phyloP scores from a whole-genome alignment of 1,140 invertebrate genomes.

The Tetragnatha versicolor region DNA sequence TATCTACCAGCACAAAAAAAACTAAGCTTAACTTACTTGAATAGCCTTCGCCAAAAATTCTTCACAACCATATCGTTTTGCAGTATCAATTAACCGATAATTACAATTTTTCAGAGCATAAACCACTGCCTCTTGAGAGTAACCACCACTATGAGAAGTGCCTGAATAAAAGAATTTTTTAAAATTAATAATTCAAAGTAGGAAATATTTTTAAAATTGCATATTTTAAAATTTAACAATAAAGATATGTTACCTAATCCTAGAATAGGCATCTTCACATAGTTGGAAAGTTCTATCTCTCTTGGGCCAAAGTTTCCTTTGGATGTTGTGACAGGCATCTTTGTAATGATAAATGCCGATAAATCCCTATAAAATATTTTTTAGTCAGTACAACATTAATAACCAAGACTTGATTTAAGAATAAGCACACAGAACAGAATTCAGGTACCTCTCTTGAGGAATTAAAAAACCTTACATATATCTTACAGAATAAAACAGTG shows the following conservation, averaged over 20 bases:
- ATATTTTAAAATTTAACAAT: background rate
- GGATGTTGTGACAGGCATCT: constrained; percentile 55
- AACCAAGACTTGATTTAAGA: background rate
- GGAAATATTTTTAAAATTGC: background rate
- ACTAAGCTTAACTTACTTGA: constrained; percentile 58
- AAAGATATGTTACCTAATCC: constrained; percentile 53
- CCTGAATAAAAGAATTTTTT: constrained; percentile 57
- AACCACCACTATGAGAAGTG: constrained; percentile 66
- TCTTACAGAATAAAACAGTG: background rate
- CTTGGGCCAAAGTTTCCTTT: constrained; percentile 55
- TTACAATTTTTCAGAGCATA: constrained; percentile 63
- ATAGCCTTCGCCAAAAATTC: constrained; percentile 60
- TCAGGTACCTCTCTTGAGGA: background rate
- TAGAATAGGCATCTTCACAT: constrained; percentile 56
- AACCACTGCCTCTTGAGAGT: constrained; percentile 64
- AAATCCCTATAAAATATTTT: constrained; percentile 25
- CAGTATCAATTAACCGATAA: constrained; percentile 65
- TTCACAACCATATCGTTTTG: constrained; percentile 64
- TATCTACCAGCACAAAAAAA: too few relatives aligned
- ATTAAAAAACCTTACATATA: background rate
- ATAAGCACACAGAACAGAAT: background rate
- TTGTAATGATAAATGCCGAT: constrained; percentile 39
- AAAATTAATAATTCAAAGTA: background rate
- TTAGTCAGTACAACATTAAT: background rate
- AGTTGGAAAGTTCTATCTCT: constrained; percentile 56